Base-by-base conservation (phyloP, 2,888 invertebrate genomes). In the Eristalinus sepulchralis region DNA sequence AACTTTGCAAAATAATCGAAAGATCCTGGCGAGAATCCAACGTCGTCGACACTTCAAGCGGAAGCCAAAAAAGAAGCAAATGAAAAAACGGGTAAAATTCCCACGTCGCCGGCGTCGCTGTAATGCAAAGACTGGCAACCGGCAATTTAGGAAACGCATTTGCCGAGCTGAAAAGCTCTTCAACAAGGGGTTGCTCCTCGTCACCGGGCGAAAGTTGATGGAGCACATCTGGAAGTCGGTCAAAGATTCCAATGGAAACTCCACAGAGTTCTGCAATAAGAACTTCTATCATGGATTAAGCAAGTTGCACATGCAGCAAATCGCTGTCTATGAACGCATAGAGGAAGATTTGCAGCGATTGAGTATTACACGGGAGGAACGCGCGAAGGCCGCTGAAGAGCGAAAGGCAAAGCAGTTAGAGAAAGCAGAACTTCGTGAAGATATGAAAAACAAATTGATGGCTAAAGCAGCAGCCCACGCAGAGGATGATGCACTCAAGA, bases 331-430 rank as follows among this genome's bases (percentile, higher is more conserved):
- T 17, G 84, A 84, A 24, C 36, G 47, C 39, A 76, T 84, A 1
- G 84, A 84, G 6, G 55, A 80, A 33, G 84, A 84, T 33, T 39
- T 84, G n/a, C 53, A 84, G 20, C 66, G 84, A 2, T 60, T 84
- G 55, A 66, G 71, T 62, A 13, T 62, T 2, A 55, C 80, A 22
- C 80, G 84, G 1, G 70, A 80, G 1, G 75, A 80, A 34, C 64
- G 84, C 11, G 22, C 24, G 4, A 64, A 84, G 34, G 80, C 80
- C 8, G 84, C 84, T 0, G 24, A 55, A 0, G 70, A 76, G 62
- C 75, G 84, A 0, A 60, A 71, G 34, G 70, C 71, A 1, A 80
- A 47, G 13, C 70, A 80, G 4, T 0, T 62, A 11, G 47, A 80
- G 55, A 80, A 63, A 24, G 55, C 71, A 17, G 33, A 20, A 10